phyloP scores from a whole-genome alignment of 2,797 vertebrate species.

The Buphagus erythrorhynchus region DNA sequence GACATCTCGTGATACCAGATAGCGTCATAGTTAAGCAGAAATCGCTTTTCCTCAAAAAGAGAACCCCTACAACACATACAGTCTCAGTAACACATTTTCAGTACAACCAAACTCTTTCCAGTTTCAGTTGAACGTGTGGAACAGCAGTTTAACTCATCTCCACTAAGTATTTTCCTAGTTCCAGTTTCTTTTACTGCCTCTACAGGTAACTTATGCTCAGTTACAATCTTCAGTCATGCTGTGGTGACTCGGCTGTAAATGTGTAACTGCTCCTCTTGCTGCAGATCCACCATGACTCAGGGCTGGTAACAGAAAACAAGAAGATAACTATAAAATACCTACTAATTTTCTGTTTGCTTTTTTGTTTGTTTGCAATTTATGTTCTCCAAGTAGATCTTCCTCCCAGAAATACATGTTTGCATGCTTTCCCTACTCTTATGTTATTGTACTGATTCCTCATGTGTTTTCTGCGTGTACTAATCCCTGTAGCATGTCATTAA shows the following conservation, averaged over 20 bases:
- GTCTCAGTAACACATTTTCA: neutral
- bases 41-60: neutral
- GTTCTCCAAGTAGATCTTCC: neutral
- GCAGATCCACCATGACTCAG: neutral
- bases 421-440: neutral
- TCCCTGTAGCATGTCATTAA: neutral
- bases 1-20: neutral
- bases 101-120: neutral
- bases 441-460: neutral
- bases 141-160: neutral
- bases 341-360: neutral
- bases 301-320: neutral
- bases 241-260: neutral
- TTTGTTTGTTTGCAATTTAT: neutral
- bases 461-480: neutral
- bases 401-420: neutral
- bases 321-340: neutral
- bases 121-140: neutral
- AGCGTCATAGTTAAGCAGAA: neutral
- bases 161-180: neutral
- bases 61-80: neutral
- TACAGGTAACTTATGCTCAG: neutral
- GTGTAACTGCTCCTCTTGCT: neutral
- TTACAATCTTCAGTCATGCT: neutral
- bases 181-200: neutral